phyloP scores from a whole-genome alignment of 37 sponge, comb jelly and placozoan species.

The Ephydatia muelleri region DNA sequence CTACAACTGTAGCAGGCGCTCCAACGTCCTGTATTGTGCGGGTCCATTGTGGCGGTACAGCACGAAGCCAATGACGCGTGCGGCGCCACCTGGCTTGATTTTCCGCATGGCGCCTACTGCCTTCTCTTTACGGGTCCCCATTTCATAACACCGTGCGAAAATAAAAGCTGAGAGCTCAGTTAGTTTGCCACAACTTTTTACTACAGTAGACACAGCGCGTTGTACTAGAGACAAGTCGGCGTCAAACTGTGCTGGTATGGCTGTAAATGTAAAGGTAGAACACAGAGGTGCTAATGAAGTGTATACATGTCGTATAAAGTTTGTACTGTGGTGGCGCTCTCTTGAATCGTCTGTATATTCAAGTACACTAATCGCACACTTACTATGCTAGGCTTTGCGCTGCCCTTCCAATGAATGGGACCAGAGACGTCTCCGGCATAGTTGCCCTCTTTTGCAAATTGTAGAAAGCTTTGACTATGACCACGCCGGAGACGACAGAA shows the following conservation, averaged over 20 bases:
- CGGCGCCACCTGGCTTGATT: neutral
- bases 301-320: neutral
- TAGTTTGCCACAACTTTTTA: neutral
- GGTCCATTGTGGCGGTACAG: neutral
- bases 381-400: neutral
- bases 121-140: neutral
- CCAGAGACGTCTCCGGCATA: neutral
- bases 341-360: neutral
- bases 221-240: neutral
- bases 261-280: neutral
- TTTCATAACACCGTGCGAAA: neutral
- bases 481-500: neutral
- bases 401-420: neutral
- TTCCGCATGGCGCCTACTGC: neutral
- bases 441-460: neutral
- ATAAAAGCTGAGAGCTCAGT: neutral
- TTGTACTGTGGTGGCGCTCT: neutral
- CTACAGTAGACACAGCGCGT: neutral
- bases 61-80: neutral
- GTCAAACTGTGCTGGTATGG: neutral
- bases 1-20: neutral
- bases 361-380: neutral
- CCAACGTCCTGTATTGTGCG: neutral
- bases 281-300: neutral
- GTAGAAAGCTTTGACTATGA: no score